These are phyloP conservation scores for Danio kyathit DNA, from an alignment of 2,797 vertebrate genomes.

Conservation along the genomic window DNA sequence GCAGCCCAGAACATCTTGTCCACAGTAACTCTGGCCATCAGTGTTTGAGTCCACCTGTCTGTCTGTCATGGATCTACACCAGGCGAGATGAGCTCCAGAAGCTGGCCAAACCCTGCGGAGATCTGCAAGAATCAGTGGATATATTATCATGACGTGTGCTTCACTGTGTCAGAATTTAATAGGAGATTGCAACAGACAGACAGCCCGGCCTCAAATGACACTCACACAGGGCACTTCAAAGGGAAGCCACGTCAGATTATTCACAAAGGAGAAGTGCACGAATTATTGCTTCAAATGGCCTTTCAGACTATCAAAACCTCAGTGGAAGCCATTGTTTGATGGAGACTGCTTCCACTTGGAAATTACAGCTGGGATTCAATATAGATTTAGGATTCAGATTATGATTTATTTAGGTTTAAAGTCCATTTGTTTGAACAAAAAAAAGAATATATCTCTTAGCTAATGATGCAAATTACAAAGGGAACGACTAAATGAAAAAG, in stretches of 20 bases:
- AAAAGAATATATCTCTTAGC: neutral
- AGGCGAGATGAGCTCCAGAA: neutral
- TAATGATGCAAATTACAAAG: neutral
- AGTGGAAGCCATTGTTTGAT: neutral
- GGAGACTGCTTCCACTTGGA: neutral
- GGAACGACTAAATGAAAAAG: too few species aligned
- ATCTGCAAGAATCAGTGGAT: constrained; percentile 2
- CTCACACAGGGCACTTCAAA: neutral
- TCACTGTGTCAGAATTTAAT: neutral
- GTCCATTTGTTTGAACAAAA: neutral
- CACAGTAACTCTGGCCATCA: constrained; percentile 20
- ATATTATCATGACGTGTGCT: neutral
- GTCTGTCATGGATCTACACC: neutral
- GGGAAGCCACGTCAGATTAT: neutral
- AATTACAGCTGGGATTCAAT: neutral
- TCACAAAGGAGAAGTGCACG: neutral
- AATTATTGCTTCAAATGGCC: constrained; percentile 10
- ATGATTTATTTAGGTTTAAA: neutral
- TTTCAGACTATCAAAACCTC: neutral
- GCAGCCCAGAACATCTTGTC: neutral
- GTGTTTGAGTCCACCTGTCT: neutral
- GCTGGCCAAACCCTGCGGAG: neutral
- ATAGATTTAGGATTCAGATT: neutral
- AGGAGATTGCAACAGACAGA: constrained; percentile 1
- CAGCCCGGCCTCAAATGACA: neutral